Percentiles rank a stretch among this genome's conserved stretches.
phyloP scores from a whole-genome alignment of 2,797 vertebrate genomes.

The Lepus oiostolus region DNA sequence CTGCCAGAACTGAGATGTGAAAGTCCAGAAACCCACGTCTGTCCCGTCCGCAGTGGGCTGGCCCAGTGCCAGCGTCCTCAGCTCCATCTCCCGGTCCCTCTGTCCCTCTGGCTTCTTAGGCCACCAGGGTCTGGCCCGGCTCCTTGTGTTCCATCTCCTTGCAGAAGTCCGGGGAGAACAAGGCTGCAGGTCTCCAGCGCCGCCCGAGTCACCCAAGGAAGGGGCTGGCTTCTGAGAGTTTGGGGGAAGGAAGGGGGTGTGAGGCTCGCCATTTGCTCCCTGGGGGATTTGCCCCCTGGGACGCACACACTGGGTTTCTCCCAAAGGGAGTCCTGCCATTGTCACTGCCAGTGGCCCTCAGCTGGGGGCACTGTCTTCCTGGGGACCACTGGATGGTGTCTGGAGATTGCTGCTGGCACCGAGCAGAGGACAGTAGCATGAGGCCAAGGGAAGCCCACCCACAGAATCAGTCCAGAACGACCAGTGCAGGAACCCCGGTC shows the following conservation, averaged over 20 bases:
- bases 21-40: no score
- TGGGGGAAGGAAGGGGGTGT: background rate
- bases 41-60: no score
- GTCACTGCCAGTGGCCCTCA: background rate
- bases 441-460: background rate
- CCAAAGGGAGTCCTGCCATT: background rate
- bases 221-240: background rate
- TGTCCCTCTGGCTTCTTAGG: no score
- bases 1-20: no score
- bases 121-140: no score
- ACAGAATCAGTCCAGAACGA: background rate
- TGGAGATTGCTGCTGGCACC: background rate
- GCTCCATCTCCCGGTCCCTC: no score
- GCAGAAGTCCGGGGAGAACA: background rate
- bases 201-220: background rate
- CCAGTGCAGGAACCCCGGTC: background rate
- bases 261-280: background rate
- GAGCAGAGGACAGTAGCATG: background rate
- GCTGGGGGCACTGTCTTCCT: background rate
- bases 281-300: background rate
- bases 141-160: background rate
- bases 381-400: no score
- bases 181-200: background rate
- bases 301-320: background rate
- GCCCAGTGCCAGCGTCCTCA: no score